phyloP scores from a whole-genome alignment of 2,888 invertebrate species.

The Sinotaia quadrata region DNA sequence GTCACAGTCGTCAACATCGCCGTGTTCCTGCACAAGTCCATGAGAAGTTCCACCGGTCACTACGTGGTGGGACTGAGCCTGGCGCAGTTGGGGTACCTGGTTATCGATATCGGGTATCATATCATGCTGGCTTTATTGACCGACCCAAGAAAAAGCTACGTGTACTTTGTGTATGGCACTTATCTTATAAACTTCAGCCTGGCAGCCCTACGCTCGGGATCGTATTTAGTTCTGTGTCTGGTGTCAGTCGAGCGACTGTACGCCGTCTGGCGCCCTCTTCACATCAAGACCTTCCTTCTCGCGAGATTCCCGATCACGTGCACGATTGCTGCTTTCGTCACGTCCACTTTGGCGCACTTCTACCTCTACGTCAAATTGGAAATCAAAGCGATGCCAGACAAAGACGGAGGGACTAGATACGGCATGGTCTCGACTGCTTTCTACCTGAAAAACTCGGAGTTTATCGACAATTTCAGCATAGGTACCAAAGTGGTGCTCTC shows the following conservation, averaged over 20 bases:
- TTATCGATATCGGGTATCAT: too few relatives aligned
- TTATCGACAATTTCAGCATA: background rate
- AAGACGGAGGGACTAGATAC: background rate
- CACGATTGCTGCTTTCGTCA: background rate
- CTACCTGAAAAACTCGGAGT: background rate
- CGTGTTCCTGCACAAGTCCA: slow-evolving; percentile 4
- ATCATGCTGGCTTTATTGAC: slow-evolving; percentile 9
- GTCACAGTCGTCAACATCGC: slow-evolving; percentile 4
- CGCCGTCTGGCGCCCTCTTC: background rate
- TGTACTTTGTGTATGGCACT: background rate
- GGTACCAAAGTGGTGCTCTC: background rate
- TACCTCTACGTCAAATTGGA: background rate
- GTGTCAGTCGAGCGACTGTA: slow-evolving; percentile 1
- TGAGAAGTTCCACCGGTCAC: slow-evolving; percentile 6
- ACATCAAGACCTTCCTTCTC: slow-evolving; percentile 7
- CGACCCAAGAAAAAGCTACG: too few relatives aligned
- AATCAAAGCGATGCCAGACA: background rate
- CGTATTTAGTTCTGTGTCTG: background rate
- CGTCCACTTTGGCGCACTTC: background rate
- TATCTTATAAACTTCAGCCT: too few relatives aligned
- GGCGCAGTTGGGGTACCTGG: background rate
- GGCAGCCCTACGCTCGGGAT: background rate
- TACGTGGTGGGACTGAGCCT: slow-evolving; percentile 19
- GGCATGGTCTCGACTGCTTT: background rate
- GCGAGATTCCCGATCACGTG: background rate